Evolutionary conservation across 2,888 invertebrate genomes (phyloP).

Genomic region (Napeogenes sylphis): DNA sequence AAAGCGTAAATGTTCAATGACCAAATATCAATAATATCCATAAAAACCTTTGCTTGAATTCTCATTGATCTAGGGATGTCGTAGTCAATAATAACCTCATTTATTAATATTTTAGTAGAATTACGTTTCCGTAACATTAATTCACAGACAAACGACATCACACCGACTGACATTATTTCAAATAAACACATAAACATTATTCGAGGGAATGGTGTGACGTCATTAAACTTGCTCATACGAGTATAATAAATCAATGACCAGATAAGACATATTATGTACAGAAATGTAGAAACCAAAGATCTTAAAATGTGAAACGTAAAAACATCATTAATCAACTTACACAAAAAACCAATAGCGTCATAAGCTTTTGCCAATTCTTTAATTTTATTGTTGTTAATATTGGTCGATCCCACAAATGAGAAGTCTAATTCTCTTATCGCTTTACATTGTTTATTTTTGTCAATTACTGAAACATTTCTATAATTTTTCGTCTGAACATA

Average conservation of each 20-base stretch:
- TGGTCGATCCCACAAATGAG: conserved; percentile 40
- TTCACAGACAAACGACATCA: conserved; percentile 51
- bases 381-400: conserved; percentile 43
- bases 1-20: conserved; percentile 41
- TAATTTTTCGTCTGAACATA: conserved; percentile 37
- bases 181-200: conserved; percentile 33
- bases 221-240: conserved; percentile 29
- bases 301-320: conserved; percentile 59
- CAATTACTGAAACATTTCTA: conserved; percentile 31
- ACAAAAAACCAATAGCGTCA: conserved; percentile 46
- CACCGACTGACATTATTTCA: conserved; percentile 16
- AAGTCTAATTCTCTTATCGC: conserved; percentile 28
- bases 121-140: conserved; percentile 42
- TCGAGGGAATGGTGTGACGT: conserved; percentile 25
- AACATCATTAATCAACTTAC: conserved; percentile 44
- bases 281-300: conserved; percentile 51
- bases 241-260: conserved; percentile 50
- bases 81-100: conserved; percentile 59
- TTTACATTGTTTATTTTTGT: conserved; percentile 28
- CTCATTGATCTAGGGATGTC: conserved; percentile 49
- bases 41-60: conserved; percentile 56
- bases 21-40: conserved; percentile 57
- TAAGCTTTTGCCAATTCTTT: conserved; percentile 48
- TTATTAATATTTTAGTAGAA: conserved; percentile 47
- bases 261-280: conserved; percentile 50